A percentile compares a stretch with the other conserved stretches of the same genome.
phyloP scores from a whole-genome alignment of 1,140 invertebrate genomes.

The Aculops lycopersici region DNA sequence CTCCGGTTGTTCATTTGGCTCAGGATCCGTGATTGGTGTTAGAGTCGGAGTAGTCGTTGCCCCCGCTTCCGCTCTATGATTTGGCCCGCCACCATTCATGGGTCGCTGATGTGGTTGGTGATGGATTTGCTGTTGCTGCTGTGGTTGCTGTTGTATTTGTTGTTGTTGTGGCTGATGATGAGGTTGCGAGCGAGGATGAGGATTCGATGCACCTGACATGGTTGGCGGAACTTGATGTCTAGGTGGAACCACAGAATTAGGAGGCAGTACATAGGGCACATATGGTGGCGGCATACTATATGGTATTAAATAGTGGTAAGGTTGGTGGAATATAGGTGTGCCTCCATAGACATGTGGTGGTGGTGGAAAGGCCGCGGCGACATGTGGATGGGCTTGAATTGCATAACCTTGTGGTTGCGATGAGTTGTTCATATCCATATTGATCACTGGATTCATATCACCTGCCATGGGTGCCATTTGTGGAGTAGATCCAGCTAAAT shows the following conservation, averaged over 20 bases:
- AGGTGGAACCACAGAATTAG: neutral
- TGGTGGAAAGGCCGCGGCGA: too few relatives aligned
- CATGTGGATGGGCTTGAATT: too few relatives aligned
- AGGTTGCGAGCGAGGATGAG: constrained; percentile 1
- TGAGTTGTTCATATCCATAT: too few relatives aligned
- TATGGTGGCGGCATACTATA: neutral
- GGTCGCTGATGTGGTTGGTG: constrained; percentile 6
- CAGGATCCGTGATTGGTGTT: neutral
- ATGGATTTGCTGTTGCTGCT: constrained; percentile 7
- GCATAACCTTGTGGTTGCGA: too few relatives aligned
- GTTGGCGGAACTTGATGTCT: neutral
- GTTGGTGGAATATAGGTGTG: neutral
- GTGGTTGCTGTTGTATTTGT: constrained; percentile 8
- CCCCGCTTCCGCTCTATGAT: neutral
- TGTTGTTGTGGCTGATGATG: constrained; percentile 4
- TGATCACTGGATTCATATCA: too few relatives aligned
- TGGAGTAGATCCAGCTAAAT: too few relatives aligned
- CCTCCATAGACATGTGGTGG: neutral
- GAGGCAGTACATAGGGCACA: neutral
- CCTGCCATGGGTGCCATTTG: too few relatives aligned
- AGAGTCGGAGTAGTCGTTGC: neutral
- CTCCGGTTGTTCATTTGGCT: neutral
- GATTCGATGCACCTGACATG: neutral
- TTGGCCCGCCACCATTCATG: neutral
- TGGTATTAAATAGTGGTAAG: neutral